phyloP scores from a whole-genome alignment of 2,888 invertebrate species.

The Elmis aenea region DNA sequence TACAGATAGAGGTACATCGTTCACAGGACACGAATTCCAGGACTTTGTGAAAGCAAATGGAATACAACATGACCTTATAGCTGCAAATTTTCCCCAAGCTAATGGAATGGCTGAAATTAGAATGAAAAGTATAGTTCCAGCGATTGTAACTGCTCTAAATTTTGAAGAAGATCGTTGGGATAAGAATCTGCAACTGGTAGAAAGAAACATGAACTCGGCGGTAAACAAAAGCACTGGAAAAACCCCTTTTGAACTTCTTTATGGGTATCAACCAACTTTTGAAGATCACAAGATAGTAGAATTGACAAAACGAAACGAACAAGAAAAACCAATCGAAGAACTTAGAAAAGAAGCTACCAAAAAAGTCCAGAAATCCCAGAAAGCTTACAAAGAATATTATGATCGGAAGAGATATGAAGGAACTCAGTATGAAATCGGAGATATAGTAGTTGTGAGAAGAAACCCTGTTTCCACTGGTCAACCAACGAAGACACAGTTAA shows the following conservation, averaged over 20 bases:
- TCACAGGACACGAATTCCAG: conserved; percentile 11
- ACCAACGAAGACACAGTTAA: too few relatives aligned
- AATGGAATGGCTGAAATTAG: conserved; percentile 22
- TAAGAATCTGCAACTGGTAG: conserved; percentile 13
- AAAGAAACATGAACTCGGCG: conserved; percentile 18
- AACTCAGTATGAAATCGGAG: too few relatives aligned
- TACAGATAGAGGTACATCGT: conserved; percentile 23
- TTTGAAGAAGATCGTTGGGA: conserved; percentile 10
- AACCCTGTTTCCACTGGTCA: too few relatives aligned
- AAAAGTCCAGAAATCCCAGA: too few relatives aligned
- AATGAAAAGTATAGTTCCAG: conserved; percentile 14
- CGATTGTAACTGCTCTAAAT: conserved; percentile 7
- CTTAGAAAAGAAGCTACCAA: too few relatives aligned
- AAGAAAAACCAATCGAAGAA: too few relatives aligned
- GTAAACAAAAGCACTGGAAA: conserved; percentile 20
- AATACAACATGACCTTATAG: conserved; percentile 18
- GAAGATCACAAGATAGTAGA: too few relatives aligned
- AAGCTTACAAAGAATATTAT: too few relatives aligned
- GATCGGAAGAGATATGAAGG: too few relatives aligned
- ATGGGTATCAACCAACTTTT: too few relatives aligned
- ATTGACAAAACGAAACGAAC: too few relatives aligned
- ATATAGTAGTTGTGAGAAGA: too few relatives aligned
- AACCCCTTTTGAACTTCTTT: conserved; percentile 20
- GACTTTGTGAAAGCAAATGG: conserved; percentile 9
- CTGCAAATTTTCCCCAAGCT: conserved; percentile 21